These are phyloP conservation scores for Patella vulgata DNA, from an alignment of 1,140 invertebrate genomes.

Conservation along the genomic window DNA sequence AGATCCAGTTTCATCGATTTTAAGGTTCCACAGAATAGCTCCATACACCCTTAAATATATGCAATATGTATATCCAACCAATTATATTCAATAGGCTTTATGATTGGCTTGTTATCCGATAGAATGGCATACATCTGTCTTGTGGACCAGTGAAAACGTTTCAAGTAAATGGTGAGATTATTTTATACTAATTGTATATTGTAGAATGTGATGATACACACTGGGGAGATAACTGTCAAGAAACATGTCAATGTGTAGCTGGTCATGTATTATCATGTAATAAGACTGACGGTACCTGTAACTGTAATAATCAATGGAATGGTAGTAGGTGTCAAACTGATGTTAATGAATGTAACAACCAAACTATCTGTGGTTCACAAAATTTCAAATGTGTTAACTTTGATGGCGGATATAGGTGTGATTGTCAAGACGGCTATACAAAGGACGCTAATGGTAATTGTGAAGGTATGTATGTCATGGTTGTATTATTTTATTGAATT, in stretches of 20 bases:
- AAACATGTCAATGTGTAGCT: slow-evolving; percentile 5
- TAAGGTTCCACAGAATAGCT: too few relatives aligned
- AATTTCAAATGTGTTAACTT: slow-evolving; percentile 11
- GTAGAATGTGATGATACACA: slow-evolving; percentile 15
- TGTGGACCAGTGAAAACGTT: too few relatives aligned
- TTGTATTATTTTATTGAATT: too few relatives aligned
- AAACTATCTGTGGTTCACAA: background rate
- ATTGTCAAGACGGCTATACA: slow-evolving; percentile 3
- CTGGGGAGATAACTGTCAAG: slow-evolving; percentile 20
- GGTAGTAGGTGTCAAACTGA: slow-evolving; percentile 15
- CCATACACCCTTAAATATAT: too few relatives aligned
- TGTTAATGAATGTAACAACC: slow-evolving; percentile 10
- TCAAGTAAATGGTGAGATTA: too few relatives aligned
- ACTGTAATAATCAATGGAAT: slow-evolving; percentile 10
- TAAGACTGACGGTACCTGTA: slow-evolving; percentile 16
- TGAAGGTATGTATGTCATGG: too few relatives aligned
- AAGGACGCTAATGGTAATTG: too few relatives aligned
- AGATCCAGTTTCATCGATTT: too few relatives aligned
- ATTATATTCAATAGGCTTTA: too few relatives aligned
- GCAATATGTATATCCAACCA: too few relatives aligned
- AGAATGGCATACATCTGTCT: too few relatives aligned
- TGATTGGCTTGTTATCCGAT: too few relatives aligned
- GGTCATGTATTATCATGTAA: slow-evolving; percentile 21
- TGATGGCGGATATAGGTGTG: slow-evolving; percentile 13
- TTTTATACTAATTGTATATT: slow-evolving; percentile 1